Evolutionary conservation across 2,797 vertebrate genomes (phyloP), one percentile per base, ranked within the genome.

Genomic region (Chaetodon trifasciatus): DNA sequence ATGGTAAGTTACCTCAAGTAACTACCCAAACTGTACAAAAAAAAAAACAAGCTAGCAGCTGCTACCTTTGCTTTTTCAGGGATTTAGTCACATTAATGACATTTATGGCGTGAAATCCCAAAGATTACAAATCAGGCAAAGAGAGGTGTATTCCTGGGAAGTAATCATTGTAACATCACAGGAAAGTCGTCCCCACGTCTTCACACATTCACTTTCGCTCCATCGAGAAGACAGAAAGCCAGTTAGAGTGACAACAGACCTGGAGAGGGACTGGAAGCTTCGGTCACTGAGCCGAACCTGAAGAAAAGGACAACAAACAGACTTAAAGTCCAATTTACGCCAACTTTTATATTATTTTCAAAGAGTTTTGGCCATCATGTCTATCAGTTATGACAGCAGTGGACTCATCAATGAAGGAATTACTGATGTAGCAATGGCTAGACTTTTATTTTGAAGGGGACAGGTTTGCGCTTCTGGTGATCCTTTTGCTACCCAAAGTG

Each of bases 271-370:
- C 94, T 96, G 50, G 94, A 72, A 11, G 94, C 65, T 74, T 93
- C 91, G 0, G 89, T 57, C 63, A 96, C 87, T 82, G 95, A 85
- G 2, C 97, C 97, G 91, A 98, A 98, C 92, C 97, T 98, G 76
- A 28, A 83, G 12, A 81, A 78, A 84, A 70, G 13, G 89, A 63
- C 37, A 1, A 24, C 0, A 55, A 7, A 42, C 15, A 7, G 24
- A 37, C 4, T 39, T 40, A 24, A 42, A 49, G 60, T 70, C 5
- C 9, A 58, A 8, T 15, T 42, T 5, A 24, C 28, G 3, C 10
- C 8, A 35, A 21, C 7, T 15, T 39, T 0, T 12, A 16, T 32
- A n/a, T 53, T 37, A 21, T 39, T 66, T 24, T 50, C 9, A 49
- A 28, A 55, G 17, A 28, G 24, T 57, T 57, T 21, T 32, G 49